Base-by-base conservation (phyloP, 2,888 invertebrate species). In the Drosophila paramelanica region DNA sequence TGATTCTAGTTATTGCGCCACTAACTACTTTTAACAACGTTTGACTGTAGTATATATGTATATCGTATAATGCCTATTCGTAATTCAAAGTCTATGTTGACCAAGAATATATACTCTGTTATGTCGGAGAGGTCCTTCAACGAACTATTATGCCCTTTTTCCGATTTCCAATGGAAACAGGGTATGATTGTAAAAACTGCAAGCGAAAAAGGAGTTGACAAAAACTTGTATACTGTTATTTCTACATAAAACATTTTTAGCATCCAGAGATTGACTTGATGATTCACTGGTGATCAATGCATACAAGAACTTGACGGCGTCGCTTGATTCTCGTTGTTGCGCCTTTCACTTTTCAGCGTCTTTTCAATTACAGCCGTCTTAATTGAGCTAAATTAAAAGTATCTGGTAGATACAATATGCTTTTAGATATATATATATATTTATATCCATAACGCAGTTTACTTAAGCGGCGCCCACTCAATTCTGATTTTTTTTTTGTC, bases 371-470 rank as follows among this genome's bases (percentile, higher is more conserved):
- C 36, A 45, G 36, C 14, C 43, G 55, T 10, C n/a, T 53, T 33
- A 53, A 42, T 53, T 53, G 53, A 81, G 50, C 73, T 74, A 74
- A 81, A 89, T 85, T 88, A 72, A 70, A 69, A 57, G 56, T 72
- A 65, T 79, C 65, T 79, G 41, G 13, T 52, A 65, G 52, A 56
- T 58, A 56, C 61, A 69, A 56, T 20, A 11, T 59, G 14, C 53
- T 20, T 36, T 42, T 46, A 58, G 36, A 58, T 42, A 11, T 25
- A 39, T 13, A 39, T 13, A 38, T n/a, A 27, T 7, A 38, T 14
- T 31, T 39, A 36, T 25, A 41, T 51, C 14, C 33, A 55, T 45
- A 46, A 25, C 57, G 51, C 67, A 64, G 42, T 64, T 68, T 66
- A 65, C 14, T 79, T 71, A 66, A 70, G 39, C 49, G 47, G 46